Evolutionary conservation across 2,888 invertebrate species (phyloP).

Genomic region (Diachrysia chrysitis): DNA sequence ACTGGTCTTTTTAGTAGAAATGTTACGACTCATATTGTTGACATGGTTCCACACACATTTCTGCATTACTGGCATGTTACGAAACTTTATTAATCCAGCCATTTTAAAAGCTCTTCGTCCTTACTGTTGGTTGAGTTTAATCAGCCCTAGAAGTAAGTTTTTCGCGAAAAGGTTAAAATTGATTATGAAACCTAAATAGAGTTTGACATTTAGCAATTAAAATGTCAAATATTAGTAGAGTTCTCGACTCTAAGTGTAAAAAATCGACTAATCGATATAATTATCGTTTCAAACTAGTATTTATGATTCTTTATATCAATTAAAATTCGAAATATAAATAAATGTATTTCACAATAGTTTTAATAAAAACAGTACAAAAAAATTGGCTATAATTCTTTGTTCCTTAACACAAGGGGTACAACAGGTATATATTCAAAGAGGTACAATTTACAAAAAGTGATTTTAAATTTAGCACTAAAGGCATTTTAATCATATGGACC

Average conservation of each 20-base stretch:
- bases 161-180: slow-evolving; percentile 50
- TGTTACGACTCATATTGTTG: slow-evolving; percentile 72
- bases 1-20: slow-evolving; percentile 91
- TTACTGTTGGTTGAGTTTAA: slow-evolving; percentile 9
- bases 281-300: too few species aligned
- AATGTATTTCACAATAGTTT: too few species aligned
- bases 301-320: too few species aligned
- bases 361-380: too few species aligned
- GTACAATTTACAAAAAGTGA: too few species aligned
- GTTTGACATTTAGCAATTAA: background rate
- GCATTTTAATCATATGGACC: too few species aligned
- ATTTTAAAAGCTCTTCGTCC: slow-evolving; percentile 59
- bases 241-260: background rate
- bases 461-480: too few species aligned
- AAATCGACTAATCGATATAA: background rate
- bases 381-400: too few species aligned
- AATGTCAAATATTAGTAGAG: slow-evolving; percentile 7
- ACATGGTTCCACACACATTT: slow-evolving; percentile 80
- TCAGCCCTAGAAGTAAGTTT: slow-evolving; percentile 22
- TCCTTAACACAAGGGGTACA: too few species aligned
- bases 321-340: too few species aligned
- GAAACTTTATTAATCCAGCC: slow-evolving; percentile 81
- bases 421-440: too few species aligned
- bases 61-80: slow-evolving; percentile 78
- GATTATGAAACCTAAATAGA: slow-evolving; percentile 69